These are phyloP conservation scores for Spheniscus humboldti DNA, from an alignment of 2,797 vertebrate species.

Conservation along the genomic window DNA sequence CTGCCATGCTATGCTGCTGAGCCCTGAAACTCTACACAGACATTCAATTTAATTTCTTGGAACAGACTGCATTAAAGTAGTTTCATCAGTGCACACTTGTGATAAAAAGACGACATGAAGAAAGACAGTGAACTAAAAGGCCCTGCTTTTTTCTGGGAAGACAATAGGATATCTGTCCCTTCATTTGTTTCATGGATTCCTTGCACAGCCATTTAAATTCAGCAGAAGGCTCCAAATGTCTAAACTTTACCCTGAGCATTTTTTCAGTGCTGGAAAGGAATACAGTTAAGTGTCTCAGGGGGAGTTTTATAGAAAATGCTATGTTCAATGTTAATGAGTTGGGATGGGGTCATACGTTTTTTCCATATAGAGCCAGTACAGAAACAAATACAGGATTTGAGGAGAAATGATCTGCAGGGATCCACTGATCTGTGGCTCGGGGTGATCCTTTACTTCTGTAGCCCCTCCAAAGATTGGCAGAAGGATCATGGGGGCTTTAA, in stretches of 20 bases:
- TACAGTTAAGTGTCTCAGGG: conserved; percentile 18
- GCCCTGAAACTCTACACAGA: conserved; percentile 45
- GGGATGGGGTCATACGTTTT: background rate
- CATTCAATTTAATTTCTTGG: conserved; percentile 59
- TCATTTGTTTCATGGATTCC: conserved; percentile 44
- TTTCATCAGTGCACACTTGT: conserved; percentile 36
- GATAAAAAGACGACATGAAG: conserved; percentile 40
- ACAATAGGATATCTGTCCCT: conserved; percentile 50
- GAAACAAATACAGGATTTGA: background rate
- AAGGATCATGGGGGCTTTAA: background rate
- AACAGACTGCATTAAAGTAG: conserved; percentile 49
- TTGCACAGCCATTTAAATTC: conserved; percentile 23
- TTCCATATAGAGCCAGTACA: background rate
- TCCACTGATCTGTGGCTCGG: background rate
- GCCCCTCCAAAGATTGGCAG: background rate
- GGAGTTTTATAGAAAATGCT: conserved; percentile 13
- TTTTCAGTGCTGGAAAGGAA: conserved; percentile 32
- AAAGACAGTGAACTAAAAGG: conserved; percentile 41
- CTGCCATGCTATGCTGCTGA: conserved; percentile 25
- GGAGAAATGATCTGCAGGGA: background rate
- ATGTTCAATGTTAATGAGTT: conserved; percentile 29
- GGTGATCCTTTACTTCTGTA: background rate
- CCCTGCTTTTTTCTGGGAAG: background rate
- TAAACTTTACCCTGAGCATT: conserved; percentile 35
- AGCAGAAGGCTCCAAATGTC: conserved; percentile 38